phyloP scores from a whole-genome alignment of 2,888 invertebrate species.

The Chloromyia formosa region DNA sequence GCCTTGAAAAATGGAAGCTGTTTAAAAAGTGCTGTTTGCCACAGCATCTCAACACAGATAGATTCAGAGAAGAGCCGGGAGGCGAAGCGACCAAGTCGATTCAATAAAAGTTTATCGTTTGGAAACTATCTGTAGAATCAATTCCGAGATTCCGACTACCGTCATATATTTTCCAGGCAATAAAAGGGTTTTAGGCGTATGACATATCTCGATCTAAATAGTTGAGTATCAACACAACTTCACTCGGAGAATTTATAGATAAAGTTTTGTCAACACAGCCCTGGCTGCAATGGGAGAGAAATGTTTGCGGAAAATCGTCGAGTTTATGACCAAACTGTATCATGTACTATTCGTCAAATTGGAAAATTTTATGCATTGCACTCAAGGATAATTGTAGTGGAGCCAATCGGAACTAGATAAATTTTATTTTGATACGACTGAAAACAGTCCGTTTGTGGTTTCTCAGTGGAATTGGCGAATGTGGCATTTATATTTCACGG shows the following conservation, averaged over 20 bases:
- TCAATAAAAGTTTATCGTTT: conserved; percentile 48
- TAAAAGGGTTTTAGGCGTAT: conserved; percentile 48
- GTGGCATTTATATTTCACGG: no score
- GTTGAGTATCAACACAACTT: conserved; percentile 32
- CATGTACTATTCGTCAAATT: conserved; percentile 33
- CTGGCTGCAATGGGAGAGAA: neutral
- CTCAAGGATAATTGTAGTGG: neutral
- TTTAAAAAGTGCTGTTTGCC: conserved; percentile 17
- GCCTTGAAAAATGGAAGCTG: conserved; percentile 40
- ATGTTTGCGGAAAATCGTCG: conserved; percentile 20
- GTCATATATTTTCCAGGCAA: conserved; percentile 46
- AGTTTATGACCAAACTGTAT: conserved; percentile 32
- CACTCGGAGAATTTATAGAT: conserved; percentile 30
- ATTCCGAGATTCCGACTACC: conserved; percentile 47
- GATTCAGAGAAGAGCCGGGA: neutral
- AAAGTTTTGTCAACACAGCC: conserved; percentile 24
- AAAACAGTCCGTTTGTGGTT: conserved; percentile 8
- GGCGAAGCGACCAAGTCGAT: conserved; percentile 16
- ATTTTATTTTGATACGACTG: neutral
- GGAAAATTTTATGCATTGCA: conserved; percentile 27
- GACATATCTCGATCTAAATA: conserved; percentile 47
- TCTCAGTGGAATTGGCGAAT: neutral
- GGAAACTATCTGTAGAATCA: conserved; percentile 49
- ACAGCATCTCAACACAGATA: no score
- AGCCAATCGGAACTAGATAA: neutral